phyloP scores from a whole-genome alignment of 2,113 vertebrate genomes.

The Lonchura striata region DNA sequence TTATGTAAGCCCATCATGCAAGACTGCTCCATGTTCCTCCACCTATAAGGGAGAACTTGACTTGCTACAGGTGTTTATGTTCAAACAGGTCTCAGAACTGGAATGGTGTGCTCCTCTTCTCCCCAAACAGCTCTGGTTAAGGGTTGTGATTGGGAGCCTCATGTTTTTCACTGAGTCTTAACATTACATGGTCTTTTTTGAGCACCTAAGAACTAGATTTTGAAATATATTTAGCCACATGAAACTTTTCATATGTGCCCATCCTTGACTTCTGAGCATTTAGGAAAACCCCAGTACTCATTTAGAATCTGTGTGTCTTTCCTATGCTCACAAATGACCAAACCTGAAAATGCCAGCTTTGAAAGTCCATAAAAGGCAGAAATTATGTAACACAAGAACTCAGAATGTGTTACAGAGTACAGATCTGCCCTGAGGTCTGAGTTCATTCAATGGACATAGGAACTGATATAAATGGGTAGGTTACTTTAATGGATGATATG shows the following conservation, averaged over 20 bases:
- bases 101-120: neutral
- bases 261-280: neutral
- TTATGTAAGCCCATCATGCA: neutral
- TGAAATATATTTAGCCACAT: neutral
- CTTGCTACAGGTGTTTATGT: neutral
- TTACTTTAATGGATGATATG: neutral
- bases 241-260: neutral
- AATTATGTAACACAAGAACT: neutral
- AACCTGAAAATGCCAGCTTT: neutral
- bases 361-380: neutral
- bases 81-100: neutral
- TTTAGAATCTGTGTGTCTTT: neutral
- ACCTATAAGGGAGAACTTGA: neutral
- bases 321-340: neutral
- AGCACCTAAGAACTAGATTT: neutral
- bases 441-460: neutral
- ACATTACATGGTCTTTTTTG: neutral
- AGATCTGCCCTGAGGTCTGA: neutral
- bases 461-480: fast-evolving
- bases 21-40: neutral
- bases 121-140: neutral
- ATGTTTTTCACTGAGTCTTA: neutral
- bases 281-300: neutral
- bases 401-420: neutral
- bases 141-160: neutral